Conservation (phyloP, 2,113 vertebrate genomes). For the Copsychus sechellarum region DNA sequence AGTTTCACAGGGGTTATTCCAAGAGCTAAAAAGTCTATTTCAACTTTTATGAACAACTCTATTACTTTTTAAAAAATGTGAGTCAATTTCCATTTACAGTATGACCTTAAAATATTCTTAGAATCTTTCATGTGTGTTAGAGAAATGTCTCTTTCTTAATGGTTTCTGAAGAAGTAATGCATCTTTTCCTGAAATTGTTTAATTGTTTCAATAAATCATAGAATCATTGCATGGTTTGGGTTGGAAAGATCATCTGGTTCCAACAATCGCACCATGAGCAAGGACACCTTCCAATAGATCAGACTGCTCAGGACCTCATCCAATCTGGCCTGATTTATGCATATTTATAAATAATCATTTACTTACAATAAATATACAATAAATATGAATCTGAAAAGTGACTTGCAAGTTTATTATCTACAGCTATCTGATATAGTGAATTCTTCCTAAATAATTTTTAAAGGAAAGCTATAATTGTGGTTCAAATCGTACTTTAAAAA, state of each 20-base stretch:
- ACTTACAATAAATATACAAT: not conserved
- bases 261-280: not conserved
- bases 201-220: conserved; percentile 18
- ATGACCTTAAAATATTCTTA: not conserved
- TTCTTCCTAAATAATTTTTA: not conserved
- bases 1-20: not conserved
- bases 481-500: not conserved
- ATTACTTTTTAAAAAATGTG: not conserved
- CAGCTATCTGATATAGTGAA: not conserved
- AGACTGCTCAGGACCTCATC: not conserved
- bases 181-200: not conserved
- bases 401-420: not conserved
- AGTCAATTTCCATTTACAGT: not conserved
- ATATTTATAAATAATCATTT: not conserved
- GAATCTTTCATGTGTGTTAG: not conserved
- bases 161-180: not conserved
- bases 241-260: not conserved
- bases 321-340: not conserved
- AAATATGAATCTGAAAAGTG: not conserved
- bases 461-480: not conserved
- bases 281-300: not conserved
- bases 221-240: not conserved
- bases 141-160: not conserved
- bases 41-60: not conserved
- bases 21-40: not conserved